These are phyloP conservation scores for Platyrinchus mystaceus DNA, from an alignment of 2,797 vertebrate genomes.

Conservation along the genomic window DNA sequence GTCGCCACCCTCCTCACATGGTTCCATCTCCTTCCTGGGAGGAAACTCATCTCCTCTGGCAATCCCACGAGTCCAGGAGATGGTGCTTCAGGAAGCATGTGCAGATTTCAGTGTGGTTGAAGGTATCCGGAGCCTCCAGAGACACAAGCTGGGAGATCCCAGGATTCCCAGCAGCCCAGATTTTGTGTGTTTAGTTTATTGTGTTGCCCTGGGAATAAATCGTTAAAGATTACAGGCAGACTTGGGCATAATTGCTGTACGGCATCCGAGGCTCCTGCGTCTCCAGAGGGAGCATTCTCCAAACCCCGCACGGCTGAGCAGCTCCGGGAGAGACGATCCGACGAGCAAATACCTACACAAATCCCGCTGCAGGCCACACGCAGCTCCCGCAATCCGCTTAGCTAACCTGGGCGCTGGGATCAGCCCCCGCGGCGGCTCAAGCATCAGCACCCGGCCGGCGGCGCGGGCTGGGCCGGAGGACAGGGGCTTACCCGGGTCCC, in stretches of 20 bases:
- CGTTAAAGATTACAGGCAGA: conserved; percentile 39
- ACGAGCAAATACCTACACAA: conserved; percentile 21
- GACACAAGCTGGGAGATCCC: conserved; percentile 24
- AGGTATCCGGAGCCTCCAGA: conserved; percentile 9
- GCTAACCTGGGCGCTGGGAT: neutral
- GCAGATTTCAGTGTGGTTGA: neutral
- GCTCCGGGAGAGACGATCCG: neutral
- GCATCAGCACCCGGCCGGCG: neutral
- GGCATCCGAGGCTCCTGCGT: neutral
- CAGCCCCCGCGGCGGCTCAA: neutral
- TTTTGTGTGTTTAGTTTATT: conserved; percentile 66
- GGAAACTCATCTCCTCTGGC: neutral
- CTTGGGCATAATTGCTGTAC: conserved; percentile 21
- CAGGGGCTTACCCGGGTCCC: neutral
- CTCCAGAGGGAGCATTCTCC: conserved; percentile 49
- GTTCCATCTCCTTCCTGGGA: neutral
- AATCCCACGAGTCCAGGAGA: neutral
- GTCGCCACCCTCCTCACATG: neutral
- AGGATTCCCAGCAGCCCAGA: conserved; percentile 40
- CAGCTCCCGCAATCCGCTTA: conserved; percentile 25
- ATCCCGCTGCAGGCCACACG: conserved; percentile 35
- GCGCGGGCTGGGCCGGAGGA: neutral
- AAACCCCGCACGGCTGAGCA: conserved; percentile 18
- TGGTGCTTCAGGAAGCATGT: neutral
- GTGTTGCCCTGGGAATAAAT: conserved; percentile 61